Evolutionary conservation across 2,113 vertebrate species (phyloP), one percentile per base, ranked within the genome.

Genomic region (Pygoscelis antarcticus): DNA sequence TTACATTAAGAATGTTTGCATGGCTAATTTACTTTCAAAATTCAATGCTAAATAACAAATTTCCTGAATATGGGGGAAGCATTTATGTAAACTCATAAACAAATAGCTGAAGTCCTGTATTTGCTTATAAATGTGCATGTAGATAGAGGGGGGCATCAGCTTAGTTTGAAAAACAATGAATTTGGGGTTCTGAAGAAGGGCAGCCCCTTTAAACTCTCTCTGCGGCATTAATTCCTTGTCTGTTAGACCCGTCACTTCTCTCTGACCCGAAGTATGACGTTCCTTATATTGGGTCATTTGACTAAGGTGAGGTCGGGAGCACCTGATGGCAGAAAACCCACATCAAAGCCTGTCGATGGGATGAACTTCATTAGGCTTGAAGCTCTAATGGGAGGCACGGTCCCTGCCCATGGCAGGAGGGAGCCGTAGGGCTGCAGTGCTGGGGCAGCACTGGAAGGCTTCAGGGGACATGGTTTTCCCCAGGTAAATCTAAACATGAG

Each of bases 401-500:
- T 30, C n/a, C 61, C 13, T 49, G 54, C 70, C 62, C 1, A 0
- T 1, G 3, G 30, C 80, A 75, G 54, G 40, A 66, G 66, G 74
- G 51, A 52, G 22, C 68, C 0, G 1, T 13, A 14, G 55, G 71
- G 44, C 79, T 84, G 46, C 2, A 1, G 62, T 29, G 40, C 68
- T 11, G 3, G 30, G 11, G 55, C 10, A 32, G 42, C 64, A 2
- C 1, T 22, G 44, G 26, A 7, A 51, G 51, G 55, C 34, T 62
- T 64, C 36, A 15, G 82, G 52, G 14, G 4, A 68, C 3, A 5
- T 42, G 70, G 6, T 27, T 52, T 80, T 86, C 34, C 68, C 54
- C 38, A 7, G 8, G 9, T 17, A 16, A 9, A 57, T 47, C 38
- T 30, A 3, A 40, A 21, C 0, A 0, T 4, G 23, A 51, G 34